Percentiles rank a stretch among this genome's conserved stretches.
These are phyloP conservation scores for Vesta saturnalis DNA, from an alignment of 2,888 invertebrate genomes.

Conservation along the genomic window DNA sequence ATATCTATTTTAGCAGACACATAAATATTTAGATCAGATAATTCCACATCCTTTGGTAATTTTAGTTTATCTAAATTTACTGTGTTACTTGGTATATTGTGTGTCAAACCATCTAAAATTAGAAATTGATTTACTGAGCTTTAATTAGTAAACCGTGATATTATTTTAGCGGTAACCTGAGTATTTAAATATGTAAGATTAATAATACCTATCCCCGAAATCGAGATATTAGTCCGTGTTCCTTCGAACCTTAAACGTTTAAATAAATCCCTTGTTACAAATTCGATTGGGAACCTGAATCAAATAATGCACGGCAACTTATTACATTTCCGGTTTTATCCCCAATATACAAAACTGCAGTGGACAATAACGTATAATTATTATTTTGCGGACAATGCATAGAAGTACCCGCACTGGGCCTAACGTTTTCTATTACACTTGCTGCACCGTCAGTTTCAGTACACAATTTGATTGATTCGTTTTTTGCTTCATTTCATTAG, in stretches of 20 bases:
- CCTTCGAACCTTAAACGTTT: background rate
- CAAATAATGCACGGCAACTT: background rate
- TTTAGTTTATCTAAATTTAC: background rate
- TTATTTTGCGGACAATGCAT: too few species aligned
- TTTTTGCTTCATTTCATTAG: background rate
- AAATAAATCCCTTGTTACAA: background rate
- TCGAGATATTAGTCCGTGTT: background rate
- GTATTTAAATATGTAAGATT: background rate
- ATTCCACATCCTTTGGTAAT: slow-evolving; percentile 20
- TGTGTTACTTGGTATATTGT: too few species aligned
- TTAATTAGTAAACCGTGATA: background rate
- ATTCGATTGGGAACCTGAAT: background rate
- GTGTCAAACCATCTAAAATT: too few species aligned
- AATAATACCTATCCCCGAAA: background rate
- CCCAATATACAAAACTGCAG: too few species aligned
- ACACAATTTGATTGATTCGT: too few species aligned
- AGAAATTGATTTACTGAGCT: background rate
- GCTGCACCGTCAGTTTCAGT: too few species aligned
- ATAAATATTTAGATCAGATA: slow-evolving; percentile 21
- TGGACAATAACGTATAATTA: too few species aligned
- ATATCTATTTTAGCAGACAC: slow-evolving; percentile 18
- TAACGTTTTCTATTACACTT: too few species aligned
- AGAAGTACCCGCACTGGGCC: too few species aligned
- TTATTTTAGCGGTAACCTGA: background rate
- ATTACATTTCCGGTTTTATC: background rate